Percentiles rank a stretch among this genome's conserved stretches.
Conservation (phyloP, 2,113 vertebrate species). For the Pogona vitticeps region DNA sequence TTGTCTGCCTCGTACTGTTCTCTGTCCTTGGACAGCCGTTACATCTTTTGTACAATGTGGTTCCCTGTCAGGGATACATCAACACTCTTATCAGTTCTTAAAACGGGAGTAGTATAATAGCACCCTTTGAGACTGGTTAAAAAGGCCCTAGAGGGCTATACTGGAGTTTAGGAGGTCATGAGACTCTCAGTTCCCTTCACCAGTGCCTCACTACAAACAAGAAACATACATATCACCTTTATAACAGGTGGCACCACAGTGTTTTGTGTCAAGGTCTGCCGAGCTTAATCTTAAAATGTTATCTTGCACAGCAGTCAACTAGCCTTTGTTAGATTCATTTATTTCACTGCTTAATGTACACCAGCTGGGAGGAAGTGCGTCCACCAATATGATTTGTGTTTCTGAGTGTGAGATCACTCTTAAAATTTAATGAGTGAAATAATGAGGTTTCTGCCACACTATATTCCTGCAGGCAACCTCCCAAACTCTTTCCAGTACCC, state of each 20-base stretch:
- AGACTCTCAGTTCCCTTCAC: neutral
- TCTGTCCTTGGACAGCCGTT: neutral
- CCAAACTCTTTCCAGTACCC: rapidly evolving
- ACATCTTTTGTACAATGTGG: neutral
- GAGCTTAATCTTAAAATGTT: neutral
- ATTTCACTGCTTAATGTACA: neutral
- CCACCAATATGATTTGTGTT: neutral
- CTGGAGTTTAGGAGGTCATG: neutral
- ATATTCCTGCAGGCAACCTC: neutral
- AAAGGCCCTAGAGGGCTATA: neutral
- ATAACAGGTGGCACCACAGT: neutral
- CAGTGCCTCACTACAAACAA: neutral
- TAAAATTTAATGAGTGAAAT: slow-evolving; percentile 15
- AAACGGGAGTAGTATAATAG: neutral
- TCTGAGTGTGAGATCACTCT: slow-evolving; percentile 10
- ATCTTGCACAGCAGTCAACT: neutral
- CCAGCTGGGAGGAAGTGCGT: neutral
- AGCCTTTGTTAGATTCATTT: slow-evolving; percentile 2
- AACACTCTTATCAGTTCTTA: neutral
- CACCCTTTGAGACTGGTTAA: neutral
- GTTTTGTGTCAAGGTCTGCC: neutral
- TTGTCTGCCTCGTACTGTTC: neutral
- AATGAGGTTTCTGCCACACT: slow-evolving; percentile 13
- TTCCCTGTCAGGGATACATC: neutral
- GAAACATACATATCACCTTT: neutral